A percentile compares a stretch with the other conserved stretches of the same genome.
These are phyloP conservation scores for Drosophila ironensis DNA, from an alignment of 1,140 invertebrate genomes.

Conservation along the genomic window DNA sequence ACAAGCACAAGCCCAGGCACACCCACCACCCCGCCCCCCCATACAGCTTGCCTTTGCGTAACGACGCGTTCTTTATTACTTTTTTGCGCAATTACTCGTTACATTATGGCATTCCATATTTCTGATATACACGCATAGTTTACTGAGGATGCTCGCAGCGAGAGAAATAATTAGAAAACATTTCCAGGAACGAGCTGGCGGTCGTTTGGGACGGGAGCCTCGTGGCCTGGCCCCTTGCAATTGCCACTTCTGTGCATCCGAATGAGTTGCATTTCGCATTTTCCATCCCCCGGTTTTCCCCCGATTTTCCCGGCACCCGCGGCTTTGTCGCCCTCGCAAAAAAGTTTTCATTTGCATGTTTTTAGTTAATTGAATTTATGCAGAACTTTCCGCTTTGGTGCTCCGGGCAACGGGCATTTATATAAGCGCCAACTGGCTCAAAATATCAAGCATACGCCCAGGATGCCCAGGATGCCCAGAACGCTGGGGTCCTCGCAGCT, in stretches of 20 bases:
- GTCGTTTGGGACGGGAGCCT: background rate
- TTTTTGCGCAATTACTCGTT: constrained; percentile 79
- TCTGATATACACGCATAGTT: constrained; percentile 72
- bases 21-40: background rate
- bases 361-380: constrained; percentile 79
- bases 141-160: constrained; percentile 23
- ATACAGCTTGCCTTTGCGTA: constrained; percentile 51
- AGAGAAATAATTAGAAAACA: constrained; percentile 73
- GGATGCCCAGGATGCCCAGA: too few species aligned
- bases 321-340: constrained; percentile 38
- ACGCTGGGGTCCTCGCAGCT: constrained; percentile 35
- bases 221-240: too few species aligned
- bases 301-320: too few species aligned
- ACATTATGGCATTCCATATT: constrained; percentile 78
- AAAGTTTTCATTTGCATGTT: constrained; percentile 79
- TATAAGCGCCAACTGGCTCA: constrained; percentile 61
- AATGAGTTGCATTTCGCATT: constrained; percentile 53
- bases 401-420: constrained; percentile 53
- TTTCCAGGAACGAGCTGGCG: constrained; percentile 15
- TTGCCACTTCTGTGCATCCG: constrained; percentile 53
- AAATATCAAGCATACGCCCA: constrained; percentile 61
- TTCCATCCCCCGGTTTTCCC: constrained; percentile 4
- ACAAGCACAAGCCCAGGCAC: background rate
- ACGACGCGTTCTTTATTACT: constrained; percentile 66
- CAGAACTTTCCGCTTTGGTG: constrained; percentile 67